phyloP scores from a whole-genome alignment of 2,113 vertebrate species.

The Aplodontia rufa region DNA sequence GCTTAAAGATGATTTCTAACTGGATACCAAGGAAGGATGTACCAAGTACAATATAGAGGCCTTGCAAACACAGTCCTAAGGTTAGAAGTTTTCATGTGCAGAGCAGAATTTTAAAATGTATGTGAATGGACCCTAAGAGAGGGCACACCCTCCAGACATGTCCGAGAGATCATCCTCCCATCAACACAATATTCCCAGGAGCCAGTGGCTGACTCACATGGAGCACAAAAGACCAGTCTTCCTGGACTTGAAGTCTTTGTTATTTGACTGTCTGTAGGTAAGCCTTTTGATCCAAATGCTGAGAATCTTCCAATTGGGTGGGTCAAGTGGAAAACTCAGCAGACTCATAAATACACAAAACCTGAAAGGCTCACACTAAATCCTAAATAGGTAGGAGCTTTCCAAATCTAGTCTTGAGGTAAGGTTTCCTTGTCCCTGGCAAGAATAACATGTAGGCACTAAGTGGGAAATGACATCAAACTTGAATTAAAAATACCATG shows the following conservation, averaged over 20 bases:
- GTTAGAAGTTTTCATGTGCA: background rate
- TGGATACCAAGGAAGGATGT: background rate
- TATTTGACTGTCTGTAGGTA: background rate
- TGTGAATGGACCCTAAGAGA: background rate
- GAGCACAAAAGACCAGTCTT: background rate
- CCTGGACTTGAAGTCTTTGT: background rate
- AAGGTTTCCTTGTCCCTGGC: background rate
- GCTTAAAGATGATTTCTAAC: background rate
- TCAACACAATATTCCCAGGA: background rate
- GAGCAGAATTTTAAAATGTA: background rate
- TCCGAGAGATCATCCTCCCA: background rate
- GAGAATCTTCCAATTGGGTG: background rate
- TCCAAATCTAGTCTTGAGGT: background rate
- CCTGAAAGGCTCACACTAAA: background rate
- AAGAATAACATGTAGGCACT: background rate
- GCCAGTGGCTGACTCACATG: background rate
- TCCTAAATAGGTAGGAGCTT: background rate
- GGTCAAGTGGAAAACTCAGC: background rate
- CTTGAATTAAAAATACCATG: background rate
- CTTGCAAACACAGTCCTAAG: background rate
- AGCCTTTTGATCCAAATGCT: background rate
- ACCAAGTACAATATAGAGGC: background rate
- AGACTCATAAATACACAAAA: background rate
- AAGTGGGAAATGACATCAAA: background rate
- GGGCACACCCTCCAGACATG: background rate